Base-by-base conservation (phyloP, 2,113 vertebrate genomes). In the Gymnocephalus cernua region DNA sequence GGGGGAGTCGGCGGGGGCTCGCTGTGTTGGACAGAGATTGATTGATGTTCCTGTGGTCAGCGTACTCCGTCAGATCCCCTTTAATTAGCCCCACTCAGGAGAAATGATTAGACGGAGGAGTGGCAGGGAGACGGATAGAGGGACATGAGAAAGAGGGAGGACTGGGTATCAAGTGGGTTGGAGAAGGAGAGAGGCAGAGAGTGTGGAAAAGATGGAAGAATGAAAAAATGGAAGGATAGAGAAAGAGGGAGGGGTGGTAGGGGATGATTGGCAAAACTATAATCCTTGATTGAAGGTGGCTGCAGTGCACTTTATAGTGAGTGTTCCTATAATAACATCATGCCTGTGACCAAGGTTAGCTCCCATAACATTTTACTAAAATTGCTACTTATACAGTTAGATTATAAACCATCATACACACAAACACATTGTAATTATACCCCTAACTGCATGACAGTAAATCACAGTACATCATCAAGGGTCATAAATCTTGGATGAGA, bases 31-130 rank as follows among this genome's bases (percentile, higher is more conserved):
- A 93, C 92, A 91, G 89, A 90, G 92, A 93, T 93, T 93, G 92
- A 94, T 92, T 90, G 93, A 93, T 93, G 92, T 91, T 93, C 86
- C 83, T 68, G 89, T 84, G 89, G 90, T 91, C 92, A 91, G 87
- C 77, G 66, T 89, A 63, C 92, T 86, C 86, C 71, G 71, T 92
- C 88, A 89, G 86, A 86, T 90, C 89, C 81, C 91, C 84, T 90
- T 86, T 93, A 92, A 93, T 92, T 92, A 91, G 86, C 85, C 90
- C 84, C 81, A 82, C 89, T 91, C 86, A 77, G 82, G 75, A 91
- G 84, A 62, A 86, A 86, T 82, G 89, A 90, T 86, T 86, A 89
- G 86, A 83, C 21, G 86, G 86, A 85, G 85, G 88, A 91, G 87
- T 74, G 87, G 82, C 63, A 69, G 74, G 64, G 76, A 76, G 75